Evolutionary conservation across 1,140 invertebrate species (phyloP).

Genomic region (Drosophila murphyi): DNA sequence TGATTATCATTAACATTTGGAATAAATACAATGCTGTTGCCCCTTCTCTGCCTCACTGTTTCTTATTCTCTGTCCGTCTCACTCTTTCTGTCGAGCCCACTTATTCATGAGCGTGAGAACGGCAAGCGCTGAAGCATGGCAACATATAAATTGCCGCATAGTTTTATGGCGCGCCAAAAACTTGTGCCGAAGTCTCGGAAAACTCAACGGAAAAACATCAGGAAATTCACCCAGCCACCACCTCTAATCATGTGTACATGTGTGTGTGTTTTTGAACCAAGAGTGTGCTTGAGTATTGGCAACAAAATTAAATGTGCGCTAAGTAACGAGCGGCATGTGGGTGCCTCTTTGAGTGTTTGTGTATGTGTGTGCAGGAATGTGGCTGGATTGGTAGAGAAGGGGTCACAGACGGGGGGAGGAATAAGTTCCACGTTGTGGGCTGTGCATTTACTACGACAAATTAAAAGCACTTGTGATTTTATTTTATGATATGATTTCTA

Average conservation of each 20-base stretch:
- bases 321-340: slow-evolving; percentile 66
- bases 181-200: slow-evolving; percentile 43
- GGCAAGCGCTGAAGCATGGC: slow-evolving; percentile 47
- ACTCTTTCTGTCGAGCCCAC: slow-evolving; percentile 24
- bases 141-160: slow-evolving; percentile 80
- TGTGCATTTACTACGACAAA: slow-evolving; percentile 69
- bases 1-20: slow-evolving; percentile 44
- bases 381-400: neutral
- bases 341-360: slow-evolving; percentile 8
- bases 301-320: slow-evolving; percentile 82
- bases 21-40: neutral
- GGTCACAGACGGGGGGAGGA: neutral
- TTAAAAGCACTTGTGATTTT: slow-evolving; percentile 80
- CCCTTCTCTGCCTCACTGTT: neutral
- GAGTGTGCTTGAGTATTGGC: slow-evolving; percentile 49
- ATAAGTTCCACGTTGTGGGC: slow-evolving; percentile 30
- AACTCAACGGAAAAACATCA: slow-evolving; percentile 4
- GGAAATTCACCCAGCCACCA: slow-evolving; percentile 8
- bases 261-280: slow-evolving; percentile 24
- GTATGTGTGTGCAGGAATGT: slow-evolving; percentile 1
- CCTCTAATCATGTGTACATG: slow-evolving; percentile 10
- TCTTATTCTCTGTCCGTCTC: neutral
- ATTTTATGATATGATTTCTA: slow-evolving; percentile 74
- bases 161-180: slow-evolving; percentile 69
- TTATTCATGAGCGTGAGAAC: slow-evolving; percentile 34